Conservation (phyloP, 1,140 invertebrate genomes). For the Diploscapter pachys region DNA sequence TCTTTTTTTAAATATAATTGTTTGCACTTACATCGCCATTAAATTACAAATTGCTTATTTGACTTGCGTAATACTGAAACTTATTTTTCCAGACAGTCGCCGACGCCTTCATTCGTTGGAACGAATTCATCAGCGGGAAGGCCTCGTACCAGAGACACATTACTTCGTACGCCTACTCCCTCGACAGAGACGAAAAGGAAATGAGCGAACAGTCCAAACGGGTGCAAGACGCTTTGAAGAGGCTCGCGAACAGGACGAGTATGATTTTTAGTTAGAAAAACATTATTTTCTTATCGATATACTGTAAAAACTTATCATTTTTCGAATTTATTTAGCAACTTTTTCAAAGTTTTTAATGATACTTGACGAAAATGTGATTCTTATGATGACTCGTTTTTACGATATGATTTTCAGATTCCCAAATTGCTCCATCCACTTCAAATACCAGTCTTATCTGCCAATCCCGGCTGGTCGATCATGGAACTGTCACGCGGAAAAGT, state of each 20-base stretch:
- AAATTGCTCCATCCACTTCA: too few species aligned
- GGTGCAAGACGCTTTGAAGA: conserved; percentile 12
- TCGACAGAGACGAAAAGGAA: conserved; percentile 8
- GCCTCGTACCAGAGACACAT: conserved; percentile 16
- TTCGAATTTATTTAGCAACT: too few species aligned
- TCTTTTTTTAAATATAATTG: background rate
- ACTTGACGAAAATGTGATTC: too few species aligned
- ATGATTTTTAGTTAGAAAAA: too few species aligned
- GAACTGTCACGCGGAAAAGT: too few species aligned
- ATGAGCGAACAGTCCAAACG: conserved; percentile 20
- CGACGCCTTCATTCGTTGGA: conserved; percentile 47
- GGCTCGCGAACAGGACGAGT: background rate
- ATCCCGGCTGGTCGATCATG: too few species aligned
- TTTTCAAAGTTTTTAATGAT: too few species aligned
- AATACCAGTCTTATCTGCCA: too few species aligned
- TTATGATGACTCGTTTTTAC: too few species aligned
- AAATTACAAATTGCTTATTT: background rate
- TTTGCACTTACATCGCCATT: background rate
- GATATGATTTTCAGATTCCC: too few species aligned
- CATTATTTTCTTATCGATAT: too few species aligned
- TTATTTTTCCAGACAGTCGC: conserved; percentile 37
- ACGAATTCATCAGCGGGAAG: conserved; percentile 39
- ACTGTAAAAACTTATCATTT: too few species aligned
- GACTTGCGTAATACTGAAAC: background rate
- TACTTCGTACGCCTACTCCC: background rate